phyloP scores from a whole-genome alignment of 2,888 invertebrate species.

The Dolichomitus sp. region DNA sequence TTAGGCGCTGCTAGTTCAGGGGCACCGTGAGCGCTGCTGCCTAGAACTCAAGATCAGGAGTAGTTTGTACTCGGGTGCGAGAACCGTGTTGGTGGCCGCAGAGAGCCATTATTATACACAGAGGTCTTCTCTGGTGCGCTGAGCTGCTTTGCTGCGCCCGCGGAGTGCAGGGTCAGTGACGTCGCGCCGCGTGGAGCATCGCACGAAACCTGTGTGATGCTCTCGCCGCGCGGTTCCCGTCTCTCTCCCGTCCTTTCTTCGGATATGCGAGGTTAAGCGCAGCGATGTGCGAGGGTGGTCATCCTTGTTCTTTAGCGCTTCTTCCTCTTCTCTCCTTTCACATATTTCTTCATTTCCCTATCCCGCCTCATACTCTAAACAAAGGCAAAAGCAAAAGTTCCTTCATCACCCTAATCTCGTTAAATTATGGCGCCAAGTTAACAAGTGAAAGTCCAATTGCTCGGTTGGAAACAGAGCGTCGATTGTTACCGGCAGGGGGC shows the following conservation, averaged over 20 bases:
- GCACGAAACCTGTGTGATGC: conserved; percentile 61
- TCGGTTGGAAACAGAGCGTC: conserved; percentile 10
- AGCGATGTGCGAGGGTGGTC: conserved; percentile 67
- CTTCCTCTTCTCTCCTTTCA: conserved; percentile 37
- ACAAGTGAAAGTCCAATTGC: conserved; percentile 59
- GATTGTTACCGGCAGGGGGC: conserved; percentile 18
- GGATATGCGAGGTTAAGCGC: conserved; percentile 56
- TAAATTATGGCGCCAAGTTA: conserved; percentile 51
- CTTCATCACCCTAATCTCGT: conserved; percentile 24
- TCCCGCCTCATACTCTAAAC: not conserved
- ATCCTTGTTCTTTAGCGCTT: conserved; percentile 57
- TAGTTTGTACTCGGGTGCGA: conserved; percentile 32
- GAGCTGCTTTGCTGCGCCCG: conserved; percentile 60
- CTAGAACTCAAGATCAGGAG: conserved; percentile 40
- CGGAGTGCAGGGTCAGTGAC: conserved; percentile 71
- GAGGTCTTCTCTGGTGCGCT: conserved; percentile 37
- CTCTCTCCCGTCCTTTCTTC: conserved; percentile 24
- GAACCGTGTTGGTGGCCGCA: conserved; percentile 38
- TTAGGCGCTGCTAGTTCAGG: conserved; percentile 60
- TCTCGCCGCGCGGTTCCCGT: conserved; percentile 47
- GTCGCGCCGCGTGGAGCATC: conserved; percentile 53
- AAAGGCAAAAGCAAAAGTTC: not conserved
- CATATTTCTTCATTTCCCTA: conserved; percentile 1
- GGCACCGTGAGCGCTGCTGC: conserved; percentile 57
- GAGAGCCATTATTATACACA: conserved; percentile 59